Evolutionary conservation across 2,797 vertebrate species (phyloP).

Genomic region (Artibeus jamaicensis): DNA sequence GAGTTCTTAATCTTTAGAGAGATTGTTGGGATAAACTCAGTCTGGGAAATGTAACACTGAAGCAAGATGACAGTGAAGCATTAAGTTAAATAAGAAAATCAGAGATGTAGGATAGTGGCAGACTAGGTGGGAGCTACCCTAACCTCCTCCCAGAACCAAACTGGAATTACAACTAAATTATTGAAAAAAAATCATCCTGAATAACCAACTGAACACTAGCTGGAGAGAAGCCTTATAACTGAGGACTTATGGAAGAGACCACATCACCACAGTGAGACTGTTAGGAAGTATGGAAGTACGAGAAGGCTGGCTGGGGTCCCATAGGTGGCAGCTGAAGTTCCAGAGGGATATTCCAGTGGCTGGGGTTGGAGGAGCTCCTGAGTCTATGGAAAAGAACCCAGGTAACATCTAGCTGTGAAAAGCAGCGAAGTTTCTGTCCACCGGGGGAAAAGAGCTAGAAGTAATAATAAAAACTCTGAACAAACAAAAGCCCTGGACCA

Average conservation of each 20-base stretch:
- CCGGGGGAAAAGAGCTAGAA: neutral
- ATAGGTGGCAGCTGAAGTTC: too few species aligned
- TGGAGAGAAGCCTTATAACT: neutral
- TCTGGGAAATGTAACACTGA: neutral
- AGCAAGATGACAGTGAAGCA: neutral
- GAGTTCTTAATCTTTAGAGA: neutral
- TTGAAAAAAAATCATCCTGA: neutral
- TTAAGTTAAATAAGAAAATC: neutral
- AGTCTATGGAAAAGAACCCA: neutral
- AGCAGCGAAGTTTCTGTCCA: neutral
- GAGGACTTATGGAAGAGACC: neutral
- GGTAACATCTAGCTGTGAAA: neutral
- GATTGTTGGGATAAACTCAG: neutral
- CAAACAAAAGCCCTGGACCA: too few species aligned
- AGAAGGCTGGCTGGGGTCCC: neutral
- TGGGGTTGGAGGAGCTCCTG: neutral
- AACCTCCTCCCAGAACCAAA: neutral
- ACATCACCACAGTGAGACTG: neutral
- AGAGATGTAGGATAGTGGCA: neutral
- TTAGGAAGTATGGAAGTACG: neutral
- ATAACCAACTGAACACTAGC: neutral
- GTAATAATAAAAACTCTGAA: too few species aligned
- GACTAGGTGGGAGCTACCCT: neutral
- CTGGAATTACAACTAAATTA: neutral
- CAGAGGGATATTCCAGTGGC: neutral